These are phyloP conservation scores for Pycnomerus fuliginosus DNA, from an alignment of 2,888 invertebrate species.

Conservation along the genomic window DNA sequence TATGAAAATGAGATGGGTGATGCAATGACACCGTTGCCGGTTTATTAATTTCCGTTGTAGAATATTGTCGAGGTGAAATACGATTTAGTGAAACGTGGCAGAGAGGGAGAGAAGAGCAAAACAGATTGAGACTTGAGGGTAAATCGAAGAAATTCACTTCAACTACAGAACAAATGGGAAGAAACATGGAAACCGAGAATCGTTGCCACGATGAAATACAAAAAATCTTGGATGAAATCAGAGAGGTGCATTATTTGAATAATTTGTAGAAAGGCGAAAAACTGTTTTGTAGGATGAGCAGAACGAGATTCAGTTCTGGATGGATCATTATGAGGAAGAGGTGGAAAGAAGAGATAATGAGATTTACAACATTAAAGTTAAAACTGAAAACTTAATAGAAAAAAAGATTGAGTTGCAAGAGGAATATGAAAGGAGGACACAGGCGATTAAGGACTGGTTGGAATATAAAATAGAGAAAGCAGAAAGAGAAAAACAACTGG, in stretches of 20 bases:
- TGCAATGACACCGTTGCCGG: too few relatives aligned
- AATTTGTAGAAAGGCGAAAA: not conserved
- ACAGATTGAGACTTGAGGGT: too few relatives aligned
- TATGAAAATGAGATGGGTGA: too few relatives aligned
- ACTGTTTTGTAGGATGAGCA: constrained; percentile 35
- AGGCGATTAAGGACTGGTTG: constrained; percentile 38
- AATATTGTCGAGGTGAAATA: too few relatives aligned
- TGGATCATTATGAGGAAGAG: constrained; percentile 43
- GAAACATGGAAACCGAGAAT: too few relatives aligned
- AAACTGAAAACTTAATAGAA: constrained; percentile 34
- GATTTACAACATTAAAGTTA: constrained; percentile 32
- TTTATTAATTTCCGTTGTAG: too few relatives aligned
- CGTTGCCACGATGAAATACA: constrained; percentile 37
- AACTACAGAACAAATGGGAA: too few relatives aligned
- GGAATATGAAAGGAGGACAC: constrained; percentile 29
- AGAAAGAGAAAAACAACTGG: constrained; percentile 27
- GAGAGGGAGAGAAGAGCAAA: too few relatives aligned
- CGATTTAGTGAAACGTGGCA: too few relatives aligned
- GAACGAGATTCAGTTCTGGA: constrained; percentile 42
- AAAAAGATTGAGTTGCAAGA: constrained; percentile 25
- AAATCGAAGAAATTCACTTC: too few relatives aligned
- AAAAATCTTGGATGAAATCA: constrained; percentile 37
- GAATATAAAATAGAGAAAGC: constrained; percentile 31
- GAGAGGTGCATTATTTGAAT: constrained; percentile 23
- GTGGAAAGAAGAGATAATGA: constrained; percentile 36